phyloP scores from a whole-genome alignment of 2,888 invertebrate genomes.

The Ormyrus rosae region DNA sequence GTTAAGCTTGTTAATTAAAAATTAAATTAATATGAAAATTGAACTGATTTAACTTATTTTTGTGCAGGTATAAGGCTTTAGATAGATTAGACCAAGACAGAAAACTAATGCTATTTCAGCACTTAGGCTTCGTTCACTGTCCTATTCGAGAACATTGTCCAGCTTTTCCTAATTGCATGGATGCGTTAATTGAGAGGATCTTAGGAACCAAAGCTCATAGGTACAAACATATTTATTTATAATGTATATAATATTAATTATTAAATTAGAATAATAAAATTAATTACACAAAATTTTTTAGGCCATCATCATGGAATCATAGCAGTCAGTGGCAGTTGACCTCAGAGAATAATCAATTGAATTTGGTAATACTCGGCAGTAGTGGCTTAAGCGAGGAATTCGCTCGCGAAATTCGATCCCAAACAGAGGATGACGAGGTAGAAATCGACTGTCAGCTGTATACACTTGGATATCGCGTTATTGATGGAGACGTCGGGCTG shows the following conservation, averaged over 20 bases:
- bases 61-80: constrained; percentile 90
- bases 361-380: constrained; percentile 91
- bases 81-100: constrained; percentile 96
- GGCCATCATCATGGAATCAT: constrained; percentile 81
- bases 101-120: constrained; percentile 95
- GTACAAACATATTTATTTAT: constrained; percentile 63
- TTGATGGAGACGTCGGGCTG: constrained; percentile 89
- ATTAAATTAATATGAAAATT: too few species aligned
- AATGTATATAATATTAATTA: constrained; percentile 46
- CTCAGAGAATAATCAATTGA: constrained; percentile 85
- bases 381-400: constrained; percentile 92
- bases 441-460: constrained; percentile 87
- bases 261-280: neutral
- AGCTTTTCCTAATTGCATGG: constrained; percentile 89
- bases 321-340: constrained; percentile 82
- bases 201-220: constrained; percentile 83
- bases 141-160: constrained; percentile 97
- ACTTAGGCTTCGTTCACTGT: constrained; percentile 96
- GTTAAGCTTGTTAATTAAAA: neutral
- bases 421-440: constrained; percentile 92
- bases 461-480: constrained; percentile 89
- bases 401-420: constrained; percentile 88
- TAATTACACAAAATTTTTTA: constrained; percentile 59
- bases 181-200: constrained; percentile 85
- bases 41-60: neutral